phyloP scores from a whole-genome alignment of 2,888 invertebrate genomes.

The Hofmannophila pseudospretella region DNA sequence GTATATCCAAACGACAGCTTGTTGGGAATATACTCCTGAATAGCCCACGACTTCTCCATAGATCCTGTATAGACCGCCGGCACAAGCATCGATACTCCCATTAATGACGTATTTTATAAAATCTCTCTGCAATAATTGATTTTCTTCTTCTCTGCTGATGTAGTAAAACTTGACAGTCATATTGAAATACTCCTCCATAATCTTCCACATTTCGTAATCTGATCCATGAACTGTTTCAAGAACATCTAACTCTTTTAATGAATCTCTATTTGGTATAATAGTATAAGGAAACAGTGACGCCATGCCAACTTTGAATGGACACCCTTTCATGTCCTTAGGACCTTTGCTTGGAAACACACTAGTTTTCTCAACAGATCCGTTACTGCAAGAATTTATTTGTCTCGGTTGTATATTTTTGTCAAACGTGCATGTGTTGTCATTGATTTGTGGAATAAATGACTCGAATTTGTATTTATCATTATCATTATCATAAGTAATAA shows the following conservation, averaged over 20 bases:
- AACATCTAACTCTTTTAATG: constrained; percentile 31
- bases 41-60: constrained; percentile 50
- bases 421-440: constrained; percentile 31
- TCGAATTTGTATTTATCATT: constrained; percentile 18
- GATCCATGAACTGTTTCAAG: constrained; percentile 34
- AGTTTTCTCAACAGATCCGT: constrained; percentile 23
- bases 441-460: constrained; percentile 33
- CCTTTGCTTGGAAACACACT: constrained; percentile 35
- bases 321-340: constrained; percentile 36
- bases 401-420: constrained; percentile 16
- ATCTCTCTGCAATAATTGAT: constrained; percentile 20
- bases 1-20: constrained; percentile 49
- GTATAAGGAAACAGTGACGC: constrained; percentile 42
- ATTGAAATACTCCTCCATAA: constrained; percentile 44
- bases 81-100: constrained; percentile 47
- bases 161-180: constrained; percentile 38
- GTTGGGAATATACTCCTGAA: constrained; percentile 48
- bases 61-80: constrained; percentile 51
- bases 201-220: constrained; percentile 51
- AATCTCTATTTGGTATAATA: constrained; percentile 26
- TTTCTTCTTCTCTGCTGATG: constrained; percentile 33
- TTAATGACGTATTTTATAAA: constrained; percentile 40
- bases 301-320: constrained; percentile 47
- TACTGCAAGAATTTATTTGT: constrained; percentile 32
- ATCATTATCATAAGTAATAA: constrained; percentile 24